Conservation (phyloP, 2,797 vertebrate genomes). For the Streptopelia turtur region DNA sequence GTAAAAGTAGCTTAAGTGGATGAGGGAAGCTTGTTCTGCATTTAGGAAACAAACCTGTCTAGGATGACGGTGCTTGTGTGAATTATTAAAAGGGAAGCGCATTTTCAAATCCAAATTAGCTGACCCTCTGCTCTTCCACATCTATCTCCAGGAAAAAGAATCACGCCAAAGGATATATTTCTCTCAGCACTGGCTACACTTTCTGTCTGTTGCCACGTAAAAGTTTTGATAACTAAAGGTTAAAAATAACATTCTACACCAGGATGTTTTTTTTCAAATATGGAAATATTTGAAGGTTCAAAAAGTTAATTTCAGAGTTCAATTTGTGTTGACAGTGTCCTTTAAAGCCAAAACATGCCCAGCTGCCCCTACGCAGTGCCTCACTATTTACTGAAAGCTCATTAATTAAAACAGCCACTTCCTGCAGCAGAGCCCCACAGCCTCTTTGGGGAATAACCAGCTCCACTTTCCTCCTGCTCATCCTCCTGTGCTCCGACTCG, state of each 20-base stretch:
- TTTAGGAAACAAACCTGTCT: conserved; percentile 40
- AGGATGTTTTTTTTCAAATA: neutral
- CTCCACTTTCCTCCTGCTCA: neutral
- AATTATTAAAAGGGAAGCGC: conserved; percentile 22
- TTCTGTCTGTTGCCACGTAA: neutral
- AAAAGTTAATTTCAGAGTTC: neutral
- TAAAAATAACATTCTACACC: neutral
- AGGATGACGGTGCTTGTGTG: neutral
- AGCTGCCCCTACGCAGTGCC: neutral
- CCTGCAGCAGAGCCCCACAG: neutral
- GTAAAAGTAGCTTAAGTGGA: conserved; percentile 30
- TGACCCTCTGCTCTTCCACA: neutral
- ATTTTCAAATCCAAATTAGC: neutral
- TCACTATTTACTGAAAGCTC: neutral
- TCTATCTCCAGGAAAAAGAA: neutral
- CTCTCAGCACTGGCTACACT: neutral
- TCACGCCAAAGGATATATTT: neutral
- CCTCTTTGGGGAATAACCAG: neutral
- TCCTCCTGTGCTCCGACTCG: neutral
- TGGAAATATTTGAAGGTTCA: neutral
- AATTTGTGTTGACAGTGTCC: neutral
- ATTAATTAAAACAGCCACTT: neutral
- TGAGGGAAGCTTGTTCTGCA: conserved; percentile 18
- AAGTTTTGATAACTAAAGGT: neutral
- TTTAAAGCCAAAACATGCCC: neutral